These are phyloP conservation scores for Bombus pyrosoma DNA, from an alignment of 1,140 invertebrate species.

Conservation along the genomic window DNA sequence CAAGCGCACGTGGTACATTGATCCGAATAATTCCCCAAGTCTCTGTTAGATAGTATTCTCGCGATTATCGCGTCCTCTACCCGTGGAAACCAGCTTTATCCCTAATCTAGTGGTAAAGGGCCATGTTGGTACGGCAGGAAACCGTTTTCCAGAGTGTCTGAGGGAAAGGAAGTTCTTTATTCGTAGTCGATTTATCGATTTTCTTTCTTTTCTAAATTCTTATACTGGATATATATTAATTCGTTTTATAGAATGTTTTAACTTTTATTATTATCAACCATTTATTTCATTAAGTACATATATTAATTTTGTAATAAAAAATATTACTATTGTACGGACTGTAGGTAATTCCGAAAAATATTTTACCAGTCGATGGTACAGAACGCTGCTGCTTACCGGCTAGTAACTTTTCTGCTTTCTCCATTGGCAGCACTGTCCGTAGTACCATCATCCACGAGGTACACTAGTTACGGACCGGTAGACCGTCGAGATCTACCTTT, in stretches of 20 bases:
- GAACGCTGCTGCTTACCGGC: conserved; percentile 2
- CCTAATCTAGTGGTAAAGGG: neutral
- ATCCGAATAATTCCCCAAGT: conserved; percentile 34
- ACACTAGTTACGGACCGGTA: too few species aligned
- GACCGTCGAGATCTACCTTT: too few species aligned
- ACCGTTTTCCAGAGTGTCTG: neutral
- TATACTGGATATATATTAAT: neutral
- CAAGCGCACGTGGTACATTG: conserved; percentile 53
- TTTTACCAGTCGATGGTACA: conserved; percentile 5
- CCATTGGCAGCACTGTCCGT: conserved; percentile 25
- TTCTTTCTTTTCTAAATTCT: neutral
- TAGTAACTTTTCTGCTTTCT: conserved; percentile 16
- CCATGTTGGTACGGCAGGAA: conserved; percentile 48
- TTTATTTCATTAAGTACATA: neutral
- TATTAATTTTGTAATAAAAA: neutral
- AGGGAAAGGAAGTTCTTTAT: neutral
- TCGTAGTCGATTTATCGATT: neutral
- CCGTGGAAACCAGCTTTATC: neutral
- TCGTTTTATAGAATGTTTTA: neutral
- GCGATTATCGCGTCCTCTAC: conserved; percentile 37
- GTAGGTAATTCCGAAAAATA: conserved; percentile 12
- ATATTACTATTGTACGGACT: neutral
- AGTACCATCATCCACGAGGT: neutral
- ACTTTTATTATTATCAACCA: too few species aligned
- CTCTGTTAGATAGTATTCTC: neutral